These are phyloP conservation scores for Eupithecia inturbata DNA, from an alignment of 2,888 invertebrate species.

Conservation along the genomic window DNA sequence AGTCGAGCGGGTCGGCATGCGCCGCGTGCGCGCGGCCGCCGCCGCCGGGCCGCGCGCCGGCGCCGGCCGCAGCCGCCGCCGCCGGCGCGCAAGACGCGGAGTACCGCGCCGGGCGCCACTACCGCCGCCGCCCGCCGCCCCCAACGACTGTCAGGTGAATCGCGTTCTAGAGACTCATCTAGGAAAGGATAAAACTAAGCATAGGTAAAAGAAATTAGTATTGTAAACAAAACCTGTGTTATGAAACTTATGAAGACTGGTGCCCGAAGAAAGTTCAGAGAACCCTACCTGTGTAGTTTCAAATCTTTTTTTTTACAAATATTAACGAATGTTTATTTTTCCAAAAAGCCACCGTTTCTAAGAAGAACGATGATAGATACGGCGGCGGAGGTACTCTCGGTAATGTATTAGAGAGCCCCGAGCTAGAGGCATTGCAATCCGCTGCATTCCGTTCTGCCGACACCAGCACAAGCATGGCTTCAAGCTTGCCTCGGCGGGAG, in stretches of 20 bases:
- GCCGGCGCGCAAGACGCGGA: background rate
- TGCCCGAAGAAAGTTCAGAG: too few species aligned
- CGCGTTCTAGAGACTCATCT: too few species aligned
- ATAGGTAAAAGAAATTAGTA: too few species aligned
- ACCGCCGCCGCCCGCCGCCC: constrained; percentile 34
- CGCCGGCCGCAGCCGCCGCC: background rate
- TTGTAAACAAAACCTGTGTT: too few species aligned
- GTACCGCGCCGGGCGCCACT: constrained; percentile 44
- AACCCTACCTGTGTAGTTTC: too few species aligned
- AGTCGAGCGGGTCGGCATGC: constrained; percentile 76
- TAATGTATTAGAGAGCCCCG: constrained; percentile 53
- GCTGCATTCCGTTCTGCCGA: background rate
- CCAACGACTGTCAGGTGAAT: constrained; percentile 53
- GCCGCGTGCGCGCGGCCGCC: constrained; percentile 68
- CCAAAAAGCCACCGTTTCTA: constrained; percentile 76
- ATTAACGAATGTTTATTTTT: constrained; percentile 48
- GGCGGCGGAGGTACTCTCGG: constrained; percentile 55
- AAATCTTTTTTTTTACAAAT: too few species aligned
- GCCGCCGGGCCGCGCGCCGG: constrained; percentile 52
- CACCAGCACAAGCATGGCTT: constrained; percentile 25
- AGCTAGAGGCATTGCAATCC: constrained; percentile 32
- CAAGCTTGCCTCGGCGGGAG: background rate
- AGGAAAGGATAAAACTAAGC: too few species aligned
- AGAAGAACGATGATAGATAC: constrained; percentile 57
- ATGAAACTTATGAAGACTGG: too few species aligned